These are phyloP conservation scores for Camelus bactrianus DNA, from an alignment of 2,113 vertebrate species.

Conservation along the genomic window DNA sequence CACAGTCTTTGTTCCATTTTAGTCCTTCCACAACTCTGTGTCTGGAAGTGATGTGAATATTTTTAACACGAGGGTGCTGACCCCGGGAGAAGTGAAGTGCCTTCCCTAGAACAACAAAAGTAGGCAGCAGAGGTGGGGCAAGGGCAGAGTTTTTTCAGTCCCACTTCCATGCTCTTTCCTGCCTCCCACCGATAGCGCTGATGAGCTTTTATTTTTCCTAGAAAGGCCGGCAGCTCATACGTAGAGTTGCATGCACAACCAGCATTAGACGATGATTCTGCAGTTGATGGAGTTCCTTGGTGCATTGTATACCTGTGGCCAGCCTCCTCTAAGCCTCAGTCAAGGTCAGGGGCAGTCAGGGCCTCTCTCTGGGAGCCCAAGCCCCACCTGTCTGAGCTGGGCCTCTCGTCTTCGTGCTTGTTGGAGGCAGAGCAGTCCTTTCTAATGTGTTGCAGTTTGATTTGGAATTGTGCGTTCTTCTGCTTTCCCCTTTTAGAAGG, in stretches of 20 bases:
- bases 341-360: not conserved
- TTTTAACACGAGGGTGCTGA: not conserved
- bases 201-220: conserved; percentile 18
- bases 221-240: not conserved
- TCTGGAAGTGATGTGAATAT: not conserved
- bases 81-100: not conserved
- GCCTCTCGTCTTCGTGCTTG: not conserved
- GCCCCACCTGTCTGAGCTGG: not conserved
- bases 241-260: not conserved
- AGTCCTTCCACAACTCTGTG: not conserved
- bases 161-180: not conserved
- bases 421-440: conserved; percentile 9
- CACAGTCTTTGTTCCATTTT: not conserved
- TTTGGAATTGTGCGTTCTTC: conserved; percentile 71
- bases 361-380: not conserved
- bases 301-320: not conserved
- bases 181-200: not conserved
- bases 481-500: conserved; percentile 82
- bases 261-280: not conserved
- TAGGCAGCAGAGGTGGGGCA: not conserved
- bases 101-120: not conserved
- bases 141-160: not conserved
- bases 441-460: not conserved
- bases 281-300: not conserved
- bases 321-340: not conserved